Conservation (phyloP, 2,888 invertebrate species). For the Argyra leucocephala region DNA sequence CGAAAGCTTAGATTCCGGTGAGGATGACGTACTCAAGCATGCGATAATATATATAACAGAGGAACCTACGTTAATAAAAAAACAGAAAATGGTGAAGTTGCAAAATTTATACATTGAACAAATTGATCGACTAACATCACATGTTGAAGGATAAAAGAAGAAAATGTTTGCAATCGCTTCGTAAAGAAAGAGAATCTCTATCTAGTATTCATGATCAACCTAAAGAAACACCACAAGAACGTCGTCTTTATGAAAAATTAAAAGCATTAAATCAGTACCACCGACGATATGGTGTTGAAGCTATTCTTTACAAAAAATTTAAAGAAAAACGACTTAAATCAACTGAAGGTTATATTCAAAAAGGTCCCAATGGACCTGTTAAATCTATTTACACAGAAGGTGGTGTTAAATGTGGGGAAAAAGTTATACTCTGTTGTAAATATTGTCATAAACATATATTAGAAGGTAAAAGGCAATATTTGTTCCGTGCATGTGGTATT, state of each 20-base stretch:
- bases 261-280: conserved; percentile 76
- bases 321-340: conserved; percentile 50
- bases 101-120: conserved; percentile 77
- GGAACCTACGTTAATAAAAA: conserved; percentile 69
- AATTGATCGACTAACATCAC: conserved; percentile 63
- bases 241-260: conserved; percentile 65
- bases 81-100: conserved; percentile 63
- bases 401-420: conserved; percentile 66
- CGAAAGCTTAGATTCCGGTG: conserved; percentile 66
- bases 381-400: conserved; percentile 71
- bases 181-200: conserved; percentile 68
- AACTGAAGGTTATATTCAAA: conserved; percentile 30
- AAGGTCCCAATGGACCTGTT: conserved; percentile 46
- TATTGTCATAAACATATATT: conserved; percentile 78
- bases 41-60: conserved; percentile 83
- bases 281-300: conserved; percentile 64
- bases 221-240: conserved; percentile 58
- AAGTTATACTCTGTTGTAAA: conserved; percentile 67
- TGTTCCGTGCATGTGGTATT: conserved; percentile 70
- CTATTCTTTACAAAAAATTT: conserved; percentile 67
- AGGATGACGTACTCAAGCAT: conserved; percentile 67
- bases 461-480: conserved; percentile 53
- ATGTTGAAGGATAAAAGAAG: conserved; percentile 61
- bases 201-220: conserved; percentile 70
- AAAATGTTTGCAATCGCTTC: conserved; percentile 61